Percentiles rank a stretch among this genome's conserved stretches.
These are phyloP conservation scores for Cephalopholis sonnerati DNA, from an alignment of 2,113 vertebrate species.

Conservation along the genomic window DNA sequence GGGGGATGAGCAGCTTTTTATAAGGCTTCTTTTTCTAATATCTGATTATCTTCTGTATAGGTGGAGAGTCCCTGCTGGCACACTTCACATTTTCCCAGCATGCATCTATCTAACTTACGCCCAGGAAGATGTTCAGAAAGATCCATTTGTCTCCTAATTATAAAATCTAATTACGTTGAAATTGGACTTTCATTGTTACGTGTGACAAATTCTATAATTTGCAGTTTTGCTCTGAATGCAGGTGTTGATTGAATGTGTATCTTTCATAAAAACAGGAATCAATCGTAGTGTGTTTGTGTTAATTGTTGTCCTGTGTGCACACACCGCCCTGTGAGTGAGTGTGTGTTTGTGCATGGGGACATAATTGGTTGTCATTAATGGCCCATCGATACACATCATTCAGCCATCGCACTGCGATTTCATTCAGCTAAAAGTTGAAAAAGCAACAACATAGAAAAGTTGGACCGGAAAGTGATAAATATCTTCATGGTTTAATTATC, in stretches of 20 bases:
- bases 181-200: constrained; percentile 40
- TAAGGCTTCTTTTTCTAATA: constrained; percentile 43
- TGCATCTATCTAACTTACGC: constrained; percentile 28
- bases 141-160: constrained; percentile 59
- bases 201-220: constrained; percentile 27
- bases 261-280: constrained; percentile 7
- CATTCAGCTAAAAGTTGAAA: constrained; percentile 2
- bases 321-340: neutral
- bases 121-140: constrained; percentile 43
- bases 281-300: neutral
- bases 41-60: constrained; percentile 22
- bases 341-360: neutral
- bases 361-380: constrained; percentile 18
- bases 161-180: constrained; percentile 57
- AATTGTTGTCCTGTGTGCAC: constrained; percentile 1
- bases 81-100: constrained; percentile 59
- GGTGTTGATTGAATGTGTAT: constrained; percentile 21
- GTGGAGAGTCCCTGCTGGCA: constrained; percentile 47
- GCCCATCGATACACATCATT: constrained; percentile 8
- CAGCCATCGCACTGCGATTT: neutral
- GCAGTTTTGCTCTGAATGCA: constrained; percentile 31
- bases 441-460: neutral
- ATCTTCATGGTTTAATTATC: constrained; percentile 28
- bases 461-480: constrained; percentile 17
- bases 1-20: constrained; percentile 31